Evolutionary conservation across 2,888 invertebrate species (phyloP), one percentile per base, ranked within the genome.

Genomic region (Electrophaes corylata): DNA sequence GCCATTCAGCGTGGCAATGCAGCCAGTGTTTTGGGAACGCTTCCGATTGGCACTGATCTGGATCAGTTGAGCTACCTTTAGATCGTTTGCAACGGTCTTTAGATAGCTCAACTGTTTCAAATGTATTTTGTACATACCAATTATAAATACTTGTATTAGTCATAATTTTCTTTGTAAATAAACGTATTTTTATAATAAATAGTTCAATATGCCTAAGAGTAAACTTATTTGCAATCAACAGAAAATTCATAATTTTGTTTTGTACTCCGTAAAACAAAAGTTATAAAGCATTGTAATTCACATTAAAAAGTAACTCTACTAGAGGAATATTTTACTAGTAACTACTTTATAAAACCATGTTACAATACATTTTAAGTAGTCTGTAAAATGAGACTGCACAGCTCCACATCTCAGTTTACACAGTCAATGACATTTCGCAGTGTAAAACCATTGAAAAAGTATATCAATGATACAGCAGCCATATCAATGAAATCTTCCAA

Each of bases 181-280:
- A n/a, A n/a, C n/a, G n/a, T n/a, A n/a, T n/a, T n/a, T n/a, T n/a
- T n/a, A n/a, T n/a, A n/a, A n/a, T n/a, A n/a, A n/a, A n/a, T n/a
- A n/a, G n/a, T n/a, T n/a, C n/a, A n/a, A n/a, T n/a, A n/a, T 39
- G 16, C 16, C 16, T 52, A 47, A 26, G 26, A 37, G 39, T 40
- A 47, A 49, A 29, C 55, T 54, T 53, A 60, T 45, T 45, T 51
- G 44, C 48, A 37, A 49, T 54, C 35, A 49, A 55, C 57, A 39
- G 45, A 55, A 41, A 54, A 58, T 23, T 58, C 57, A 61, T 60
- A 64, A 67, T 57, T 66, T 49, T 65, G 57, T 54, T 73, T 74
- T 72, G 75, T 76, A 76, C 75, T 74, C 69, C 46, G 51, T 64
- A 61, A 66, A 68, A 67, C 54, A 65, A 70, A 64, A 39, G 62